phyloP scores from a whole-genome alignment of 1,140 invertebrate species.

The Hyposmocoma kahamanoa region DNA sequence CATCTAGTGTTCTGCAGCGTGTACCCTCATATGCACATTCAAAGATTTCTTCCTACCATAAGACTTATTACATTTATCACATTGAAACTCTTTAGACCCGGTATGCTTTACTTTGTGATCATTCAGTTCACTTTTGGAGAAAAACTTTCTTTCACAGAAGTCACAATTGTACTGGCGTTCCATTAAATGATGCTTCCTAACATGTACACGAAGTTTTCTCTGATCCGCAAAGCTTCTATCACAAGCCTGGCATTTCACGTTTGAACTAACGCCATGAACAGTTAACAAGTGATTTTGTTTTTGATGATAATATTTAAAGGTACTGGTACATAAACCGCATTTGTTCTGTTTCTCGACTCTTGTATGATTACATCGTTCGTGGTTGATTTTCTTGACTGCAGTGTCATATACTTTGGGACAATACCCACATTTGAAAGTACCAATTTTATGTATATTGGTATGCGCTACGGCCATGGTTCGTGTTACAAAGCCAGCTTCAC shows the following conservation, averaged over 20 bases:
- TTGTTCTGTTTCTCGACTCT: background rate
- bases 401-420: slow-evolving; percentile 8
- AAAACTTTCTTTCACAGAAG: slow-evolving; percentile 33
- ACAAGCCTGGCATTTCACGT: slow-evolving; percentile 28
- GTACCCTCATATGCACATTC: slow-evolving; percentile 22
- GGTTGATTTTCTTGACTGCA: background rate
- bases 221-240: slow-evolving; percentile 16
- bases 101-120: slow-evolving; percentile 37
- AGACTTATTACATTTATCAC: slow-evolving; percentile 51
- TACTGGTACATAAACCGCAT: slow-evolving; percentile 17
- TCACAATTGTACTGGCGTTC: slow-evolving; percentile 22
- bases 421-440: slow-evolving; percentile 32
- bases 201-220: slow-evolving; percentile 12
- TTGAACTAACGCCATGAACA: slow-evolving; percentile 18
- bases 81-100: slow-evolving; percentile 25
- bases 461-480: slow-evolving; percentile 50
- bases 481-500: slow-evolving; percentile 77
- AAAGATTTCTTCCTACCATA: slow-evolving; percentile 56
- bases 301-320: slow-evolving; percentile 6
- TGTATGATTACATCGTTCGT: background rate
- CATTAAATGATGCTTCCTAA: slow-evolving; percentile 24
- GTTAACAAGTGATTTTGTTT: background rate
- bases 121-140: slow-evolving; percentile 13
- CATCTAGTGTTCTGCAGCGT: background rate
- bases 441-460: slow-evolving; percentile 68